Percentiles rank a stretch among this genome's conserved stretches.
These are phyloP conservation scores for Anthopleura xanthogrammica DNA, from an alignment of 92 coral and sea anemone genomes.

Conservation along the genomic window DNA sequence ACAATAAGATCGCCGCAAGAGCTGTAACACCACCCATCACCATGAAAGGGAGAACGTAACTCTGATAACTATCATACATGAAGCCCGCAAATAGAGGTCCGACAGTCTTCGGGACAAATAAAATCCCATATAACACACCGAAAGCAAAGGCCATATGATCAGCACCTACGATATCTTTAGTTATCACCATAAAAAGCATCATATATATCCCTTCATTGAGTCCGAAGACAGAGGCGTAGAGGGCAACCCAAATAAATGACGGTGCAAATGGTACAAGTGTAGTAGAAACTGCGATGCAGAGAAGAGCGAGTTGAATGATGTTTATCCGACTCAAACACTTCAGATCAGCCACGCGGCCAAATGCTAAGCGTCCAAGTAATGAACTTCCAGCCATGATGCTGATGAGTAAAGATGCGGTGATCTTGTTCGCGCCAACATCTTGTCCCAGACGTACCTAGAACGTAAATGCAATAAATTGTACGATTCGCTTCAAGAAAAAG, in stretches of 20 bases:
- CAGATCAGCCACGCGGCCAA: slow-evolving; percentile 63
- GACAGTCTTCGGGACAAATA: slow-evolving; percentile 54
- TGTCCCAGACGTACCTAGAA: slow-evolving; percentile 70
- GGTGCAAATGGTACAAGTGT: slow-evolving; percentile 56
- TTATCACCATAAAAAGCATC: slow-evolving; percentile 52
- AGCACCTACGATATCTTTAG: slow-evolving; percentile 64
- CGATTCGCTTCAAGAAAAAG: no score
- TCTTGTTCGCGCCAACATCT: slow-evolving; percentile 50
- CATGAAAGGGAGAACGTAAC: slow-evolving; percentile 44
- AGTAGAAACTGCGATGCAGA: slow-evolving; percentile 52
- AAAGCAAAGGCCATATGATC: slow-evolving; percentile 58
- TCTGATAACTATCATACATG: slow-evolving; percentile 42
- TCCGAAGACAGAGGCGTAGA: slow-evolving; percentile 54
- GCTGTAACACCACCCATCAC: slow-evolving; percentile 22
- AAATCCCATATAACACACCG: slow-evolving; percentile 52
- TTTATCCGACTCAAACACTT: slow-evolving; percentile 58
- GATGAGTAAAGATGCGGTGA: slow-evolving; percentile 55
- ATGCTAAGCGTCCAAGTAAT: slow-evolving; percentile 61
- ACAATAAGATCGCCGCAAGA: not conserved
- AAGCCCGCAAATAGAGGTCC: slow-evolving; percentile 72
- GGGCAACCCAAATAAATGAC: slow-evolving; percentile 43
- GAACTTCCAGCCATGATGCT: slow-evolving; percentile 63
- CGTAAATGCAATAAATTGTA: not conserved
- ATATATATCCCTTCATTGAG: slow-evolving; percentile 65
- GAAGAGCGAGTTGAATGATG: slow-evolving; percentile 56